Evolutionary conservation across 2,888 invertebrate genomes (phyloP), one percentile per base, ranked within the genome.

Genomic region (Cephus pygmeus): DNA sequence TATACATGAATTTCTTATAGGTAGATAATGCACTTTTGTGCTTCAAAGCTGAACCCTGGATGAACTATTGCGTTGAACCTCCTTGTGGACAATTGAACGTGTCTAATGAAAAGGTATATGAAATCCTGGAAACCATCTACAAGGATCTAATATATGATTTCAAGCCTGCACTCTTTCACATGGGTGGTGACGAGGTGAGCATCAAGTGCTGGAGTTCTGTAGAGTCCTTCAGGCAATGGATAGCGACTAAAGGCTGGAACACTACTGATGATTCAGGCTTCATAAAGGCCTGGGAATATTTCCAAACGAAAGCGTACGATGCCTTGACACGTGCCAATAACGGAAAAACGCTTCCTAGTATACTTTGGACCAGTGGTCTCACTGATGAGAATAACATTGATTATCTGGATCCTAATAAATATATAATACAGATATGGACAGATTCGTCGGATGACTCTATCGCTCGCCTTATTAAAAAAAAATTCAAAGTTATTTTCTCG

Each of bases 51-150:
- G 94, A 96, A 82, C 96, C 96, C 0, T 96, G 96, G 96, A 87
- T 90, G 1, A 83, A 90, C 1, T 95, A 92, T 88, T 95, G 96
- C 86, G 96, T 96, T 23, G 97, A 97, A 87, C 97, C 97, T 2
- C 97, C 97, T 0, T 97, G 97, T 85, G 97, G 97, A 0, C 97
- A 97, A 88, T 92, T 97, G 11, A 96, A 97, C 92, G 96, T 96
- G 0, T 94, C 94, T 0, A 94, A 94, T 83, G 94, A 95, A 0
- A 93, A 92, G 76, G 92, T 96, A 11, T 97, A 97, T 86, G 93
- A 95, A 75, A 93, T 95, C 73, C 90, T 95, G 30, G 93, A 93
- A 84, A 95, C 95, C 80, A 95, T 97, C 77, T 97, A 96, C 90
- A 91, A 91, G 0, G 97, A 97, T 84, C 96, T 97, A 95, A 92